phyloP scores from a whole-genome alignment of 2,797 vertebrate genomes.

The Parauchenoglanis punctatus region DNA sequence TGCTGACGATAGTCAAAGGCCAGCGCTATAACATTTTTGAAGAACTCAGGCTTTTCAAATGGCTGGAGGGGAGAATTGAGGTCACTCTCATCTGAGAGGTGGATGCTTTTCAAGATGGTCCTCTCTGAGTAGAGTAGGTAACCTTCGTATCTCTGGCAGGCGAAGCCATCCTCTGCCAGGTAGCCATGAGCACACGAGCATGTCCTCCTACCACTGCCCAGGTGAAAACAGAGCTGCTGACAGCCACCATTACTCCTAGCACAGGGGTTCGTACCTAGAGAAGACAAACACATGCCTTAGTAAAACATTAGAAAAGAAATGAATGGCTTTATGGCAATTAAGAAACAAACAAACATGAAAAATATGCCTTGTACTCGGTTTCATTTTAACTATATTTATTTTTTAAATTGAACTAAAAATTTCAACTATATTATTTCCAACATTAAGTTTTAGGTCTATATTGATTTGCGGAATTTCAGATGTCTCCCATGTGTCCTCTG shows the following conservation, averaged over 20 bases:
- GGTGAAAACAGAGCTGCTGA: constrained; percentile 94
- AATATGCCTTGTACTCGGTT: not conserved
- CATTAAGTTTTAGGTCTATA: not conserved
- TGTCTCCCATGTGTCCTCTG: not conserved
- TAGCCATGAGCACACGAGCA: constrained; percentile 96
- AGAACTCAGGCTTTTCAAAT: constrained; percentile 89
- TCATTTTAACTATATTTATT: not conserved
- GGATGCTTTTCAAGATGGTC: constrained; percentile 94
- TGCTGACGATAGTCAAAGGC: constrained; percentile 90
- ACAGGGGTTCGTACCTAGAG: constrained; percentile 90
- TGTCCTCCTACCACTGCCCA: constrained; percentile 81
- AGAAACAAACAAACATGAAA: not conserved
- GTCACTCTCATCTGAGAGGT: constrained; percentile 94
- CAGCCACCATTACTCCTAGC: constrained; percentile 91
- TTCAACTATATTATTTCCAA: not conserved
- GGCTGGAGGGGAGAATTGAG: constrained; percentile 93
- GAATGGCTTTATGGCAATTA: not conserved
- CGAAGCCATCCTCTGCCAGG: constrained; percentile 86
- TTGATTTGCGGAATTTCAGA: not conserved
- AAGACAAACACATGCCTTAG: constrained; percentile 16
- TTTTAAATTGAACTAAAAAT: not conserved
- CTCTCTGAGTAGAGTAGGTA: constrained; percentile 96
- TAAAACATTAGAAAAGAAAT: not conserved
- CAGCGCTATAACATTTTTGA: constrained; percentile 92
- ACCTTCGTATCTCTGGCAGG: constrained; percentile 90